Percentiles rank a stretch among this genome's conserved stretches.
Evolutionary conservation across 2,888 invertebrate genomes (phyloP).

Genomic region (Pyrgus malvae): DNA sequence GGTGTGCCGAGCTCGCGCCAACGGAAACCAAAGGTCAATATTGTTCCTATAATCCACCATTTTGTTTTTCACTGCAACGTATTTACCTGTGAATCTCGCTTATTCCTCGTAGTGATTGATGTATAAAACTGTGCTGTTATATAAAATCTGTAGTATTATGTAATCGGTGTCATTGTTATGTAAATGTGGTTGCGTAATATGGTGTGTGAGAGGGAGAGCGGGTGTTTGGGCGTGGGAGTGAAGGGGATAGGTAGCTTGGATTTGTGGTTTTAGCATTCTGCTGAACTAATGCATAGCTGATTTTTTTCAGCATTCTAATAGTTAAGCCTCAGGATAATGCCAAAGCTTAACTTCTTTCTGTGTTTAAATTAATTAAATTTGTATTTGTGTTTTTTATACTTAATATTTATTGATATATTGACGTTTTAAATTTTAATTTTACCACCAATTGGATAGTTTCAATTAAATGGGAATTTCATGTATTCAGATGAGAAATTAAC

Average conservation of each 20-base stretch:
- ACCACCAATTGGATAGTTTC: too few relatives aligned
- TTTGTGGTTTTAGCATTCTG: not conserved
- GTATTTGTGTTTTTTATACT: too few relatives aligned
- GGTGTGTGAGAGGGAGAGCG: constrained; percentile 42
- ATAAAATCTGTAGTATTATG: constrained; percentile 25
- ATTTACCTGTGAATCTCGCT: constrained; percentile 39
- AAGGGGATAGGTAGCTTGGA: constrained; percentile 34
- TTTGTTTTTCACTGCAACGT: constrained; percentile 37
- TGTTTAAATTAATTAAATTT: too few relatives aligned
- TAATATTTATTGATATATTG: too few relatives aligned
- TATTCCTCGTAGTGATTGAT: constrained; percentile 35
- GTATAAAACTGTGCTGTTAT: constrained; percentile 29
- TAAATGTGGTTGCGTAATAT: constrained; percentile 37
- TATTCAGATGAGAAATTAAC: too few relatives aligned
- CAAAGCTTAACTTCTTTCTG: too few relatives aligned
- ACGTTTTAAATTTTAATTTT: too few relatives aligned
- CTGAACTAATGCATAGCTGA: not conserved
- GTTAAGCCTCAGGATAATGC: too few relatives aligned
- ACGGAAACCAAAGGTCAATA: constrained; percentile 65
- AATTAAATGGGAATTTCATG: too few relatives aligned
- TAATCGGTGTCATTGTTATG: constrained; percentile 32
- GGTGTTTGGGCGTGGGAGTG: constrained; percentile 36
- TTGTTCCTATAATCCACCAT: constrained; percentile 47
- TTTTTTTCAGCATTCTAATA: too few relatives aligned
- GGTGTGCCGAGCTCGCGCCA: constrained; percentile 73